A percentile compares a stretch with the other conserved stretches of the same genome.
These are phyloP conservation scores for Sula dactylatra DNA, from an alignment of 2,113 vertebrate species.

Conservation along the genomic window DNA sequence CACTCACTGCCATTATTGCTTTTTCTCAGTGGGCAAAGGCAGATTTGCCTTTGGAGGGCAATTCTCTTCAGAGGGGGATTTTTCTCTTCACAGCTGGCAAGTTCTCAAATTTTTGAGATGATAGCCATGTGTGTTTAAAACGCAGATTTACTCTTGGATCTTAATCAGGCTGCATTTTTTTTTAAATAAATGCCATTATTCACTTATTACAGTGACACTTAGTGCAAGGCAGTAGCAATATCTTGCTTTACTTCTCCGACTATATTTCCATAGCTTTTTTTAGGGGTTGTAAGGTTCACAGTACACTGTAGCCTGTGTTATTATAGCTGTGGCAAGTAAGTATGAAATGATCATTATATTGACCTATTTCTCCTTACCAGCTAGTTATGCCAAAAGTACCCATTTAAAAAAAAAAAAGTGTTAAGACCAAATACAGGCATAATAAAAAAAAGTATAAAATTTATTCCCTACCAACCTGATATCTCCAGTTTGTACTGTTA, in stretches of 20 bases:
- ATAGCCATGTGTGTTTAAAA: neutral
- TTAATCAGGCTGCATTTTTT: neutral
- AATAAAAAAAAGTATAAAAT: neutral
- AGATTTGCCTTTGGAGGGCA: neutral
- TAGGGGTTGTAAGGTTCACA: neutral
- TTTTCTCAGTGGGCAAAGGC: neutral
- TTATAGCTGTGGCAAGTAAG: neutral
- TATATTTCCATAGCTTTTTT: neutral
- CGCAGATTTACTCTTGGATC: neutral
- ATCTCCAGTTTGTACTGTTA: neutral
- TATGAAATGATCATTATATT: neutral
- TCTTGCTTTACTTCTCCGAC: neutral
- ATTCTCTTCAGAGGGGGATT: neutral
- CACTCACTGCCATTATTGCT: neutral
- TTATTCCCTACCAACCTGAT: neutral
- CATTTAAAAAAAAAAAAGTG: neutral
- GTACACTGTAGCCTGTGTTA: neutral
- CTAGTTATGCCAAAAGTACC: neutral
- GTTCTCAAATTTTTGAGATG: neutral
- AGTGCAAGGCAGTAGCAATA: neutral
- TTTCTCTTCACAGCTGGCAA: neutral
- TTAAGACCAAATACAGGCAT: neutral
- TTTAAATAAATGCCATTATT: neutral
- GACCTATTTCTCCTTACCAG: neutral
- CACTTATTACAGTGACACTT: neutral